Base-by-base conservation (phyloP, 2,888 invertebrate species). In the Xestia rhomboidea region DNA sequence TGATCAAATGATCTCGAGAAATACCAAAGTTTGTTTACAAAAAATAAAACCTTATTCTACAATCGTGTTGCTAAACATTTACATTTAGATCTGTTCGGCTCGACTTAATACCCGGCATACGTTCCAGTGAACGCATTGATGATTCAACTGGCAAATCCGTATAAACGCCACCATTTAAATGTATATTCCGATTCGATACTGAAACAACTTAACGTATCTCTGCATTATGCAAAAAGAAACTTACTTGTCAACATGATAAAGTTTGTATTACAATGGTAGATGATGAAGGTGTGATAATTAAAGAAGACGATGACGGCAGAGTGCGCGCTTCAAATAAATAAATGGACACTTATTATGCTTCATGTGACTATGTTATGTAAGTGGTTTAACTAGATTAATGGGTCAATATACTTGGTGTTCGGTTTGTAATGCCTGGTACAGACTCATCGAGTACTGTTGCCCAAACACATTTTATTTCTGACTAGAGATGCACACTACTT, bases 331-430 rank as follows among this genome's bases (percentile, higher is more conserved):
- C 86, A 91, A 92, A 92, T 93, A 89, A 88, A 92, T 90, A 92
- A 90, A 91, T 90, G 85, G 83, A 84, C 89, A 89, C 88, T 94
- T 93, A 89, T 79, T 92, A 94, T 95, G 93, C 94, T 86, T 71
- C 66, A 75, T 77, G 89, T 88, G 89, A 79, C 79, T n/a, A 54
- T 81, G 77, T 95, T 95, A 94, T 93, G 94, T 94, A 94, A 95
- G 90, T 75, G 77, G 77, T 86, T 84, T 82, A 95, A 93, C 91
- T 94, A 91, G 94, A 94, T 94, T 93, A 95, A 88, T 95, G 82
- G 94, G 95, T 93, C 94, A 93, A 93, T 91, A 94, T 90, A 93
- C 93, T 91, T 90, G 88, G 72, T 83, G 77, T 70, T 79, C 7
- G 54, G 75, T 79, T 82, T 77, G 76, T 83, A 87, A 87, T 81